These are phyloP conservation scores for Pungitius pungitius DNA, from an alignment of 2,113 vertebrate species.

Conservation along the genomic window DNA sequence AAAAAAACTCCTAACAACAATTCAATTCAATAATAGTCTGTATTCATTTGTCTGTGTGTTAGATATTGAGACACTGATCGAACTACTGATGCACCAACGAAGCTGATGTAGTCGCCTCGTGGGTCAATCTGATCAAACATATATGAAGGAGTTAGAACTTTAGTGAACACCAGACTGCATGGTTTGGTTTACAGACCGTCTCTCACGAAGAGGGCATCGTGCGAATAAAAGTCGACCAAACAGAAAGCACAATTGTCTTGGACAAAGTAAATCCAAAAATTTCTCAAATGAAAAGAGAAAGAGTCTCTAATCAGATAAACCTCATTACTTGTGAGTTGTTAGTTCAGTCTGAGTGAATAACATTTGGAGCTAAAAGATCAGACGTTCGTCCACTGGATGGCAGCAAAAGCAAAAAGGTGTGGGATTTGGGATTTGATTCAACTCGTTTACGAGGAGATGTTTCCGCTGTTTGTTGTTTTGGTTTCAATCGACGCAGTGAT, in stretches of 20 bases:
- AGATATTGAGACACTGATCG: neutral
- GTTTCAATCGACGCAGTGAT: neutral
- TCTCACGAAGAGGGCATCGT: neutral
- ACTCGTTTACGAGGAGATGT: neutral
- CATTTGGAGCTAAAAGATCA: neutral
- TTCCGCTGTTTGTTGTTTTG: neutral
- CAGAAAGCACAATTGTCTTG: neutral
- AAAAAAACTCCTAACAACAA: neutral
- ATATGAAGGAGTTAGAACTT: neutral
- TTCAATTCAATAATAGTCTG: no score
- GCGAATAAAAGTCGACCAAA: neutral
- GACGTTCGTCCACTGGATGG: conserved; percentile 45
- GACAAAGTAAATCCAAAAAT: neutral
- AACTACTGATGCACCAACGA: neutral
- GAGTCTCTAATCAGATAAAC: neutral
- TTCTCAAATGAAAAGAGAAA: neutral
- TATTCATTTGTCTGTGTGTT: neutral
- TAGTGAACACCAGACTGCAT: neutral
- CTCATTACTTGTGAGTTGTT: neutral
- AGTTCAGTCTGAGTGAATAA: neutral
- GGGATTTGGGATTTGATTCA: neutral
- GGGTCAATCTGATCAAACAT: neutral
- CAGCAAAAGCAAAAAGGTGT: conserved; percentile 21
- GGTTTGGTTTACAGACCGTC: neutral
- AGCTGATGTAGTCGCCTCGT: neutral